These are phyloP conservation scores for Myripristis murdjan DNA, from an alignment of 2,797 vertebrate species.

Conservation along the genomic window DNA sequence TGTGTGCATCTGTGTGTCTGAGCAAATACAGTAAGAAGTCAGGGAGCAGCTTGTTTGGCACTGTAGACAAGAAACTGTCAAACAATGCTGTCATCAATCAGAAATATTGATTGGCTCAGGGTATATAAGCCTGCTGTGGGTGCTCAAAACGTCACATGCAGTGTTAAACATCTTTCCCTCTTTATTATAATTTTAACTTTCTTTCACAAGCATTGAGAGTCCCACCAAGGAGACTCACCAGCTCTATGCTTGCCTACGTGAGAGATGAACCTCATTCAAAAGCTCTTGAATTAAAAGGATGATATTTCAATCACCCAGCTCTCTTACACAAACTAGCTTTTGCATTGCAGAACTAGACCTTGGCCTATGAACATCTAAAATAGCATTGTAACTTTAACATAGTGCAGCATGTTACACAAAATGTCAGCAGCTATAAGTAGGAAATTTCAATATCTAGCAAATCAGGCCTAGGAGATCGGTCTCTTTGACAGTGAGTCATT, in stretches of 20 bases:
- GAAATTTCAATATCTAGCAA: slow-evolving; percentile 6
- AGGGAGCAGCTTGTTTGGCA: not conserved
- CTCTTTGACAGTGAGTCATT: slow-evolving; percentile 61
- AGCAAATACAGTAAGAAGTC: not conserved
- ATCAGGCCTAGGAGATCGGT: slow-evolving; percentile 33
- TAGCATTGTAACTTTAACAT: slow-evolving; percentile 17
- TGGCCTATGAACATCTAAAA: slow-evolving; percentile 4
- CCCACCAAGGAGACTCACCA: not conserved
- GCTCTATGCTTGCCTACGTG: not conserved
- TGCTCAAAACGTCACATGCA: not conserved
- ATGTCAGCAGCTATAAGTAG: slow-evolving; percentile 28
- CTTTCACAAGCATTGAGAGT: not conserved
- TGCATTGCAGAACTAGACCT: not conserved
- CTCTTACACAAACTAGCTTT: not conserved
- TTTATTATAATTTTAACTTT: no score
- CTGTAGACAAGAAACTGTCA: not conserved
- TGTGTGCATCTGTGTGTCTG: slow-evolving; percentile 1
- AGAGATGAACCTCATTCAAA: no score
- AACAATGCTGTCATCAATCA: not conserved
- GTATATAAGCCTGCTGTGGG: not conserved
- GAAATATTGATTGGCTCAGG: not conserved
- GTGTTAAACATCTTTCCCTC: not conserved
- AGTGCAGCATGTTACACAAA: slow-evolving; percentile 20
- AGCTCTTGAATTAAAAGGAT: no score
- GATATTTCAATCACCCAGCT: no score